Evolutionary conservation across 2,888 invertebrate genomes (phyloP), one percentile per base, ranked within the genome.

Genomic region (Coenonympha glycerion): DNA sequence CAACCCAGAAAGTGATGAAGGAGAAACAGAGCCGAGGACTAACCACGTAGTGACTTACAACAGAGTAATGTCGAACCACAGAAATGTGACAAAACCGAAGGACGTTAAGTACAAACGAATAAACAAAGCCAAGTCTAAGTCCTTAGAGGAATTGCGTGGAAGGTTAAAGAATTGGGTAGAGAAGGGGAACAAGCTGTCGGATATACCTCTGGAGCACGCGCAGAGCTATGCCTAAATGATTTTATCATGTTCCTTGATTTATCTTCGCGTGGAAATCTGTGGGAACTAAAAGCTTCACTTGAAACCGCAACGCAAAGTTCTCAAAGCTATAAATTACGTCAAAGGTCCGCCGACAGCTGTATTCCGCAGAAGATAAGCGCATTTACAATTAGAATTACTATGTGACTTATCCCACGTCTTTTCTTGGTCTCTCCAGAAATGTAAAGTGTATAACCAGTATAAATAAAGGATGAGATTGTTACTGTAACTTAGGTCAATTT

Each of bases 61-160:
- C 77, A 87, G 95, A 60, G 95, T 95, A 50, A 95, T 95, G 95
- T 94, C 94, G 37, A 95, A 95, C 79, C 95, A 96, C 76, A 89
- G 95, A 57, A 95, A 94, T 45, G 95, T 96, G 44, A 95, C 95
- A 3, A 95, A 95, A 74, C 95, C 95, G 58, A 95, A 95, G 83
- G 95, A 96, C 73, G 95, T 95, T 24, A 95, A 95, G 79, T 95
- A 95, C 83, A 95, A 95, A 75, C 90, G 95, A 68, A 95, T 95
- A 75, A 95, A 95, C 73, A 95, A 95, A 74, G 95, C 95, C 3
- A 95, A 95, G 73, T 95, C 95, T 55, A 95, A 95, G 80, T 95
- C 95, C 66, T 83, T 95, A 59, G 95, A 95, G 66, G 95, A 95
- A 68, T 71, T 95, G 50, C 83, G 95, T 2, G 95, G 95, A 0